phyloP scores from a whole-genome alignment of 2,888 invertebrate species.

The Pristionchus japonicus region DNA sequence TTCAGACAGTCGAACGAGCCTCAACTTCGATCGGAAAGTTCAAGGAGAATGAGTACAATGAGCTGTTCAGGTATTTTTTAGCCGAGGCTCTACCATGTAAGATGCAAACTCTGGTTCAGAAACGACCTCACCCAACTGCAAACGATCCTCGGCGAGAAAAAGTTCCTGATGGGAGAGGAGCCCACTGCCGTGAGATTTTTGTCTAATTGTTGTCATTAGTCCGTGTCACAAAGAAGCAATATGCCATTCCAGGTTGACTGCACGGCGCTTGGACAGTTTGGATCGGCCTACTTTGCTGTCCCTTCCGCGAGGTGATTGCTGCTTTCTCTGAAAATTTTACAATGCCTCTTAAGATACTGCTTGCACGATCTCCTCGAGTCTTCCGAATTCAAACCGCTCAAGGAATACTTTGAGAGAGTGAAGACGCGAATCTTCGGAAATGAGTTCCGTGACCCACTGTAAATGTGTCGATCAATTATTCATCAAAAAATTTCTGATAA shows the following conservation, averaged over 20 bases:
- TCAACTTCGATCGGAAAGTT: background rate
- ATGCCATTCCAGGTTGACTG: slow-evolving; percentile 9
- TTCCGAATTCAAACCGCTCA: background rate
- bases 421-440: background rate
- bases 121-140: slow-evolving; percentile 13
- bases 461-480: too few relatives aligned
- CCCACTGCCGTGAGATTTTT: background rate
- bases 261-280: slow-evolving; percentile 1
- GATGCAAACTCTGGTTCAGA: background rate
- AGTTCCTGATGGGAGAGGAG: slow-evolving; percentile 16
- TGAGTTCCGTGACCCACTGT: slow-evolving; percentile 19
- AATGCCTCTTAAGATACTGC: background rate
- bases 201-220: too few relatives aligned
- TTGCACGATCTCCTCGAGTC: background rate
- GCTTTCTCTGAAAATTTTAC: too few relatives aligned
- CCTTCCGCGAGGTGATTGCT: slow-evolving; percentile 1
- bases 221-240: too few relatives aligned
- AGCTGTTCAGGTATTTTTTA: background rate
- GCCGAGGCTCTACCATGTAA: background rate
- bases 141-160: slow-evolving; percentile 11
- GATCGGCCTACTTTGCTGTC: background rate
- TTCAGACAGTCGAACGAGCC: background rate
- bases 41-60: background rate
- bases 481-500: too few relatives aligned
- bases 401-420: background rate